These are phyloP conservation scores for Telmatochromis sp. DNA, from an alignment of 2,113 vertebrate species.

Conservation along the genomic window DNA sequence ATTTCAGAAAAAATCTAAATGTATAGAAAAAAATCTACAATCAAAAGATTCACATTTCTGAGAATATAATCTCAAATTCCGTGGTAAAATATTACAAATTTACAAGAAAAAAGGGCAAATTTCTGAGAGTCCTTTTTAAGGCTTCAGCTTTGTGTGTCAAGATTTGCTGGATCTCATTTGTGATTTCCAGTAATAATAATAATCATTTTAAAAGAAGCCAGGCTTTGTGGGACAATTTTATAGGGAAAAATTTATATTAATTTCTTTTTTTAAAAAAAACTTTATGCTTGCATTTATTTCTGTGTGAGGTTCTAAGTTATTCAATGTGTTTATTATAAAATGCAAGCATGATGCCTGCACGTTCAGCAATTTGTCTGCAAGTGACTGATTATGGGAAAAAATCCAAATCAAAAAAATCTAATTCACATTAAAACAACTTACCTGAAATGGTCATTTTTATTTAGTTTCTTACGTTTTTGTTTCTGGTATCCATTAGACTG, in stretches of 20 bases:
- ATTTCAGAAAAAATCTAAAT: not conserved
- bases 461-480: not conserved
- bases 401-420: not conserved
- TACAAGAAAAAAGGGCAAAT: not conserved
- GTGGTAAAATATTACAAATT: not conserved
- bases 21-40: not conserved
- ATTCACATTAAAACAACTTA: not conserved
- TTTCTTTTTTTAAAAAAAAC: accelerated
- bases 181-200: not conserved
- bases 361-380: not conserved
- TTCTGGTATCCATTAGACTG: not conserved
- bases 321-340: not conserved
- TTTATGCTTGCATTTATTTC: not conserved
- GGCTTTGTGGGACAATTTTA: not conserved
- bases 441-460: not conserved
- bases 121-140: not conserved
- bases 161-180: not conserved
- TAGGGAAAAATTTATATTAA: not conserved
- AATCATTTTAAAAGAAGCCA: not conserved
- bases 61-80: not conserved
- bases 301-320: not conserved
- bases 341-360: not conserved
- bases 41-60: not conserved
- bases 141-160: not conserved
- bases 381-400: not conserved